phyloP scores from a whole-genome alignment of 2,797 vertebrate genomes.

The Zenarchopterus dispar region DNA sequence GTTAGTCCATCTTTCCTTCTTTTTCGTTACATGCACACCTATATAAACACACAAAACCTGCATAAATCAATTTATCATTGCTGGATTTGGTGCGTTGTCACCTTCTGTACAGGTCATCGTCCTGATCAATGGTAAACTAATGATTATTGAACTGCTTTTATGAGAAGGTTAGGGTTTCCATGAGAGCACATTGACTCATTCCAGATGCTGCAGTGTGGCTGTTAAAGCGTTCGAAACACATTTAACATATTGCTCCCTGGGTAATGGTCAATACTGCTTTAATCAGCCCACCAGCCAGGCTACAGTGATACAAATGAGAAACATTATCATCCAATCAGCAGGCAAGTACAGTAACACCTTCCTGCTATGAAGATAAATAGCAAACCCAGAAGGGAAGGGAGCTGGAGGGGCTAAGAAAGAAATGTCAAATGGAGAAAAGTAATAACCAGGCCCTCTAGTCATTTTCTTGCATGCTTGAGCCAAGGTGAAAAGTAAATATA shows the following conservation, averaged over 20 bases:
- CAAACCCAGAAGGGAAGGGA: neutral
- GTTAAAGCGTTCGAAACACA: constrained; percentile 43
- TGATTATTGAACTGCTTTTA: constrained; percentile 51
- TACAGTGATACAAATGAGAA: constrained; percentile 71
- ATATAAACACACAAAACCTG: neutral
- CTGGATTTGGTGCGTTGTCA: neutral
- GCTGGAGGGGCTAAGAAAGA: constrained; percentile 3
- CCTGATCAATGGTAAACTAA: constrained; percentile 58
- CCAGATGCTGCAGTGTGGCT: constrained; percentile 28
- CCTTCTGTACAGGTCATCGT: constrained; percentile 35
- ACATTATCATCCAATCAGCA: constrained; percentile 66
- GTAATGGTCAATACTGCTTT: constrained; percentile 53
- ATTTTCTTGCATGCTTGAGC: constrained; percentile 15
- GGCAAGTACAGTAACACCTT: constrained; percentile 48
- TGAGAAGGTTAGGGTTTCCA: constrained; percentile 3
- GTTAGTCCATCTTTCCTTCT: neutral
- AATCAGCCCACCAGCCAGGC: constrained; percentile 55
- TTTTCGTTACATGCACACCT: too few relatives aligned
- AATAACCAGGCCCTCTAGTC: constrained; percentile 16
- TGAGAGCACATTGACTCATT: constrained; percentile 37
- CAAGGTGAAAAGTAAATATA: constrained; percentile 12
- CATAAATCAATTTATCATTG: too few relatives aligned
- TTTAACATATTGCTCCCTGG: constrained; percentile 58
- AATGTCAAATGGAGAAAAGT: constrained; percentile 3
- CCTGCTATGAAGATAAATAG: constrained; percentile 45